A percentile compares a stretch with the other conserved stretches of the same genome.
Evolutionary conservation across 1,140 invertebrate genomes (phyloP).

Genomic region (Neodiprion lecontei): DNA sequence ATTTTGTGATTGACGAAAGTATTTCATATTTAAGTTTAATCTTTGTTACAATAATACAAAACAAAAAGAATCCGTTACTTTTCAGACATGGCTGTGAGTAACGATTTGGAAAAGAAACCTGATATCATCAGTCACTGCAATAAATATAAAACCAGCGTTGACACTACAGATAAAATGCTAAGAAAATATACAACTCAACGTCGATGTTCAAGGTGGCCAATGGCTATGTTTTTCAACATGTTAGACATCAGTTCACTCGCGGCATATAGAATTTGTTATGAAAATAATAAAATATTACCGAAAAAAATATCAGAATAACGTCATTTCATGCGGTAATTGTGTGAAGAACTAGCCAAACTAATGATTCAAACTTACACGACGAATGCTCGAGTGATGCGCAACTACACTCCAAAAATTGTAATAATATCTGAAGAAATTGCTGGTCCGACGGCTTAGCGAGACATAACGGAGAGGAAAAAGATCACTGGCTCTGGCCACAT

Average conservation of each 20-base stretch:
- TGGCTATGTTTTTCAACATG: neutral
- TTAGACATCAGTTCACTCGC: neutral
- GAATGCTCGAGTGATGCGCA: too few species aligned
- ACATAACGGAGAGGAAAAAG: too few species aligned
- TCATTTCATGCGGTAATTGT: neutral
- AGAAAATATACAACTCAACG: neutral
- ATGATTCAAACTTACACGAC: too few species aligned
- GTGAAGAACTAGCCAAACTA: neutral
- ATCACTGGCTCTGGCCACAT: too few species aligned
- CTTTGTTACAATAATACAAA: too few species aligned
- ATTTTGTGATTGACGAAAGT: too few species aligned
- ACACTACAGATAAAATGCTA: constrained; percentile 45
- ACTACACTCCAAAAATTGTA: too few species aligned
- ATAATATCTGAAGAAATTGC: too few species aligned
- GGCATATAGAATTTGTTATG: neutral
- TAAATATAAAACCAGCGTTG: constrained; percentile 47
- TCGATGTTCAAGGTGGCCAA: neutral
- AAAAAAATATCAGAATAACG: neutral
- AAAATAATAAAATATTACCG: neutral
- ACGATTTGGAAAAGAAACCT: constrained; percentile 34
- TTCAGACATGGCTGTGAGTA: neutral
- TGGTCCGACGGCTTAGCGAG: too few species aligned
- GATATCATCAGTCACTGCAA: constrained; percentile 49
- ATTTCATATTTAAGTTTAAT: too few species aligned
- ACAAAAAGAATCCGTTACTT: too few species aligned